These are phyloP conservation scores for Morpho deidamia DNA, from an alignment of 2,888 invertebrate species.

Conservation along the genomic window DNA sequence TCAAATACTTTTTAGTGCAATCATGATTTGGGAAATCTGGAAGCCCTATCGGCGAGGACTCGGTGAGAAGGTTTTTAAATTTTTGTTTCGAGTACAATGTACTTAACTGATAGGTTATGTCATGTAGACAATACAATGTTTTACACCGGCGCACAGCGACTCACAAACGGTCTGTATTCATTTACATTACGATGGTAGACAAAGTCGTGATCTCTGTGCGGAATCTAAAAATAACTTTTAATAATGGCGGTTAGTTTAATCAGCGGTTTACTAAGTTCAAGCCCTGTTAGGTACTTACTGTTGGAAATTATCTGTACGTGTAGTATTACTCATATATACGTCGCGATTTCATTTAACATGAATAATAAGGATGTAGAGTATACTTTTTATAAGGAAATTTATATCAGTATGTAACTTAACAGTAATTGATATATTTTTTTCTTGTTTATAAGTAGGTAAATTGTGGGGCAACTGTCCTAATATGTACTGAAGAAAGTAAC, in stretches of 20 bases:
- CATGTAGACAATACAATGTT: slow-evolving; percentile 40
- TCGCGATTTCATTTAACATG: too few relatives aligned
- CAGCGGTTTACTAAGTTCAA: slow-evolving; percentile 65
- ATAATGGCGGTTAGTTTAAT: slow-evolving; percentile 65
- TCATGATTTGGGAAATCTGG: slow-evolving; percentile 51
- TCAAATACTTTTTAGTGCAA: slow-evolving; percentile 41
- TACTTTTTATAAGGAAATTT: too few relatives aligned
- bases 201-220: slow-evolving; percentile 73
- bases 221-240: slow-evolving; percentile 69
- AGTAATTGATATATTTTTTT: too few relatives aligned
- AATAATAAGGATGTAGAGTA: too few relatives aligned
- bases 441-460: too few relatives aligned
- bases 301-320: slow-evolving; percentile 8
- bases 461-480: too few relatives aligned
- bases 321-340: background rate
- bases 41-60: slow-evolving; percentile 42
- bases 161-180: slow-evolving; percentile 50
- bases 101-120: slow-evolving; percentile 51
- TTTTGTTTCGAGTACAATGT: slow-evolving; percentile 21
- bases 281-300: slow-evolving; percentile 33
- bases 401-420: too few relatives aligned
- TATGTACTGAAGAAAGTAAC: too few relatives aligned
- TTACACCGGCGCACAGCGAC: slow-evolving; percentile 37
- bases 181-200: slow-evolving; percentile 64
- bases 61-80: slow-evolving; percentile 50